Percentiles rank a stretch among this genome's conserved stretches.
Conservation (phyloP, 2,888 invertebrate genomes). For the Drosophila bunnanda region DNA sequence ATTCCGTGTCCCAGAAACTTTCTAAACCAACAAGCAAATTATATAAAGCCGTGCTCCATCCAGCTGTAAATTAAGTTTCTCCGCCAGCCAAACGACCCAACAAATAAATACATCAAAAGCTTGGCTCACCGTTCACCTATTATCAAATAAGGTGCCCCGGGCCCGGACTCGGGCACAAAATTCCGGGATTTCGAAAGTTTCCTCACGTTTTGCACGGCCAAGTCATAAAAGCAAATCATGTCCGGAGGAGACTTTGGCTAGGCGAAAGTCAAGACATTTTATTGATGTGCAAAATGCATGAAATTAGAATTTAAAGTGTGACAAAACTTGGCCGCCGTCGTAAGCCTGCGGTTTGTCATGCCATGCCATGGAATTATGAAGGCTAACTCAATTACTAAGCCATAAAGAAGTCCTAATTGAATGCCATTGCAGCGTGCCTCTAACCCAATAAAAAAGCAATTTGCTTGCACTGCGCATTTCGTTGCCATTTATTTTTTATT, state of each 20-base stretch:
- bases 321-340: constrained; percentile 27
- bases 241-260: constrained; percentile 37
- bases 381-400: constrained; percentile 60
- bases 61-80: constrained; percentile 38
- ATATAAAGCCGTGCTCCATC: not conserved
- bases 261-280: constrained; percentile 59
- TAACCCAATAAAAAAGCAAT: constrained; percentile 72
- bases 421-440: constrained; percentile 50
- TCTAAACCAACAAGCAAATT: constrained; percentile 6
- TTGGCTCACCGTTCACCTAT: constrained; percentile 13
- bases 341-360: constrained; percentile 39
- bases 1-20: not conserved
- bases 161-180: not conserved
- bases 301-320: constrained; percentile 78
- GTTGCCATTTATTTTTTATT: constrained; percentile 37
- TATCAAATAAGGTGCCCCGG: constrained; percentile 26
- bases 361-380: constrained; percentile 46
- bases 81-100: constrained; percentile 8
- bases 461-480: constrained; percentile 58
- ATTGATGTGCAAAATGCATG: constrained; percentile 82
- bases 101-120: constrained; percentile 54
- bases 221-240: constrained; percentile 71
- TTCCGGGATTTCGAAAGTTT: constrained; percentile 54
- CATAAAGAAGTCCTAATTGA: constrained; percentile 71
- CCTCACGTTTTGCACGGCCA: constrained; percentile 59